These are phyloP conservation scores for Coecobrya sp. DNA, from an alignment of 2,888 invertebrate genomes.

Conservation along the genomic window DNA sequence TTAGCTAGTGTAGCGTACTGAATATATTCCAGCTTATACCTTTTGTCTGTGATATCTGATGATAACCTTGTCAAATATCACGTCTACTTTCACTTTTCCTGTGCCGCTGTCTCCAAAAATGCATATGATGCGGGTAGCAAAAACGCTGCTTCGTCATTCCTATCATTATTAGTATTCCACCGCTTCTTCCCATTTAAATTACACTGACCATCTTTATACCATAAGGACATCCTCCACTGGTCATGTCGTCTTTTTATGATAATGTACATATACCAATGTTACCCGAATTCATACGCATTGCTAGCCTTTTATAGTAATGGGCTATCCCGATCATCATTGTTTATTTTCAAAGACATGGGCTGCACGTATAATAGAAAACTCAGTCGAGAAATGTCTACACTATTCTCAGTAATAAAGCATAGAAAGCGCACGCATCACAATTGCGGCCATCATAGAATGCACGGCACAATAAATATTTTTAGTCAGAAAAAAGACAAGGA, in stretches of 20 bases:
- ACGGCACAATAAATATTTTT: constrained; percentile 3
- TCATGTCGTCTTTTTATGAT: not conserved
- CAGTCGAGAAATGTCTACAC: not conserved
- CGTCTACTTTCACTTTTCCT: constrained; percentile 17
- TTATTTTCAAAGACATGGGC: no score
- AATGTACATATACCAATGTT: not conserved
- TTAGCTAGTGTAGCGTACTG: not conserved
- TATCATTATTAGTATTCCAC: no score
- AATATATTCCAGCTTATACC: not conserved
- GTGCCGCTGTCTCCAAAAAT: not conserved
- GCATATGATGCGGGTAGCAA: not conserved
- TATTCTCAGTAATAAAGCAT: not conserved
- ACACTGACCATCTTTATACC: not conserved
- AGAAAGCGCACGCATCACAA: not conserved
- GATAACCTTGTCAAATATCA: constrained; percentile 24
- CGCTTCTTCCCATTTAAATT: no score
- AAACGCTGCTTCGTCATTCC: not conserved
- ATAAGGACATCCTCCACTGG: not conserved
- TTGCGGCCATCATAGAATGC: not conserved
- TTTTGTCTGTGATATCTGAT: not conserved
- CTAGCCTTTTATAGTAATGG: no score
- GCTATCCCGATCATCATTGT: no score
- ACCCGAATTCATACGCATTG: not conserved
- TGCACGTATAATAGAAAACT: not conserved
- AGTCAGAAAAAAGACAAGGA: constrained; percentile 9